Evolutionary conservation across 1,140 invertebrate species (phyloP), one percentile per base, ranked within the genome.

Genomic region (Sitophilus oryzae): DNA sequence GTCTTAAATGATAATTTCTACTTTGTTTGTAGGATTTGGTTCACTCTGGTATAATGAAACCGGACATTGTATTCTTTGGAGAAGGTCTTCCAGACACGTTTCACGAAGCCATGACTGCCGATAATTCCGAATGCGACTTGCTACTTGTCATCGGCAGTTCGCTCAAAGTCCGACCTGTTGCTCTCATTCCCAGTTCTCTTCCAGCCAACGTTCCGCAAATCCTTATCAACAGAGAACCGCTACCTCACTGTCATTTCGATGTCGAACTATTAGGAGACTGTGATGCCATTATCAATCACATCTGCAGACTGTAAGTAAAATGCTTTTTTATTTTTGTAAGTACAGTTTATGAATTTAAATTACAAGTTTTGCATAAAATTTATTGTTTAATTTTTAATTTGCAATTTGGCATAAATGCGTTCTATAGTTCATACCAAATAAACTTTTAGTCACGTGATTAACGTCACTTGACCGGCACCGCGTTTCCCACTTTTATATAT

Each of bases 1-100:
- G 25, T 5, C 25, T 30, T 30, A 30, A 30, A 16, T 2, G 14
- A n/a, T n/a, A n/a, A n/a, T n/a, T 78, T 49, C 25, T 19, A 36
- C 6, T 46, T 46, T 51, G 78, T 48, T 52, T 61, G n/a, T 25
- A 53, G 40, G 56, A 59, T 20, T 45, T 68, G 19, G 66, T 66
- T 2, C 14, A 25, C 16, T 64, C 60, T n/a, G 83, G 83, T 25
- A 82, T 95, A 41, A 89, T 96, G 82, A 96, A 96, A 72, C 93
- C 93, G 45, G 90, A 96, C 68, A 95, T 96, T 66, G 90, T 94
- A 15, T 96, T 96, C 73, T 96, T 96, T 73, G 93, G 93, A 11
- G 93, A 96, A 74, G 89, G 87, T 38, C 73, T 96, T 19, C 88
- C 91, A 1, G 84, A 90, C 55, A 81, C 82, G 47, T 96, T 95